Base-by-base conservation (phyloP, 2,888 invertebrate genomes). In the Cenopis cana region DNA sequence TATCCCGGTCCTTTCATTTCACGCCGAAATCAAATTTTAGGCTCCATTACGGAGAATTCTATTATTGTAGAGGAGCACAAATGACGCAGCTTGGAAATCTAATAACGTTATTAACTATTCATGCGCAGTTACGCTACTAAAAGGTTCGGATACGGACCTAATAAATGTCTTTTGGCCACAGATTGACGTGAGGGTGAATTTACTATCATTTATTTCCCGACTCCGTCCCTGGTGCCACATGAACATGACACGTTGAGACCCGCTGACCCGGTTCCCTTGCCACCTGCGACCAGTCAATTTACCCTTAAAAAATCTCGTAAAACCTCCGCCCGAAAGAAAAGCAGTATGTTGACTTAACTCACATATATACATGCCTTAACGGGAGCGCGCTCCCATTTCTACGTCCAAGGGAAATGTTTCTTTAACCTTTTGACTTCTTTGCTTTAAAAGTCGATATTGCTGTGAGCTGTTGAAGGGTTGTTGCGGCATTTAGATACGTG, bases 221-320 rank as follows among this genome's bases (percentile, higher is more conserved):
- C 79, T 89, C 70, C 89, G 78, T 62, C 84, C 83, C 93, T 87
- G 87, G 83, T 90, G 90, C 84, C 87, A 87, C 89, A 88, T 90
- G 90, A 91, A 90, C 90, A 87, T 91, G 91, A 92, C 90, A 91
- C 84, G 86, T 81, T 81, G 83, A 89, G 88, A 88, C 91, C 90
- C 82, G 89, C 89, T 93, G 93, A 92, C 93, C 93, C 86, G 89
- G 84, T 93, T 93, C 89, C 87, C 87, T 84, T 83, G 83, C 86
- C 88, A 88, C 83, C 86, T 86, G 89, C 86, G 82, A 90, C 92
- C 85, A 89, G 91, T 92, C 90, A 92, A 93, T 93, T 92, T 90
- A 87, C 88, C 86, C 89, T 87, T 67, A 71, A 88, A 91, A 92
- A 92, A 87, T 84, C 87, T 89, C 83, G 76, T 85, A 84, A 89